Evolutionary conservation across 2,888 invertebrate genomes (phyloP).

Genomic region (Megalurothrips usitatus): DNA sequence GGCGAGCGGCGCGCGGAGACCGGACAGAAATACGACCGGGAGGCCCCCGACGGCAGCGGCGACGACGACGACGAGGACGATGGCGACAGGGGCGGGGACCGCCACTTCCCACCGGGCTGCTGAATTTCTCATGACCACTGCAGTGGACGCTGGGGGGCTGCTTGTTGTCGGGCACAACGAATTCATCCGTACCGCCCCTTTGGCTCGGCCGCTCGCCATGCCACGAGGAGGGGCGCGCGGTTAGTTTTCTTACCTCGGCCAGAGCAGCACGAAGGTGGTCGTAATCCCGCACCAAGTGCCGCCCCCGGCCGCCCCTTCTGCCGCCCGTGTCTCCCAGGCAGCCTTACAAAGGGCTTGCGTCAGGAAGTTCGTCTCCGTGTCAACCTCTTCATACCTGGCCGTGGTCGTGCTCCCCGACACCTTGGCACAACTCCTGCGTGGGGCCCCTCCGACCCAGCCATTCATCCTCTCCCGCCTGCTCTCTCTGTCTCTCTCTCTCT

Average conservation of each 20-base stretch:
- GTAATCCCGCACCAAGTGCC: not conserved
- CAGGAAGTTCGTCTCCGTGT: not conserved
- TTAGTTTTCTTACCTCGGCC: not conserved
- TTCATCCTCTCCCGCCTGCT: not conserved
- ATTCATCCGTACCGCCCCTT: too few relatives aligned
- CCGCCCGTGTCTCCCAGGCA: not conserved
- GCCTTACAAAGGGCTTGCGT: not conserved
- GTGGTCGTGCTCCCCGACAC: too few relatives aligned
- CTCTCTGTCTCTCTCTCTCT: not conserved
- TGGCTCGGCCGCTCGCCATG: too few relatives aligned
- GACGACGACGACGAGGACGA: not conserved
- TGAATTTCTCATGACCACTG: slow-evolving; percentile 11
- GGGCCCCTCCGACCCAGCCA: not conserved
- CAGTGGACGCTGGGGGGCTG: not conserved
- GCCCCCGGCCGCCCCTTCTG: not conserved
- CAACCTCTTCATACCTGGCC: not conserved
- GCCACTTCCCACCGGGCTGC: not conserved
- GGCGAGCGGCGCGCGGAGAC: not conserved
- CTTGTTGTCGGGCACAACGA: not conserved
- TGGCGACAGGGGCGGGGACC: too few relatives aligned
- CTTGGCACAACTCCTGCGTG: not conserved
- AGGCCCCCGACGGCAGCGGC: not conserved
- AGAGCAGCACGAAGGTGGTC: too few relatives aligned
- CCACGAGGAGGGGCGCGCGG: too few relatives aligned
- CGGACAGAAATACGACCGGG: slow-evolving; percentile 14